A percentile compares a stretch with the other conserved stretches of the same genome.
These are phyloP conservation scores for Chionomys nivalis DNA, from an alignment of 2,113 vertebrate species.

Conservation along the genomic window DNA sequence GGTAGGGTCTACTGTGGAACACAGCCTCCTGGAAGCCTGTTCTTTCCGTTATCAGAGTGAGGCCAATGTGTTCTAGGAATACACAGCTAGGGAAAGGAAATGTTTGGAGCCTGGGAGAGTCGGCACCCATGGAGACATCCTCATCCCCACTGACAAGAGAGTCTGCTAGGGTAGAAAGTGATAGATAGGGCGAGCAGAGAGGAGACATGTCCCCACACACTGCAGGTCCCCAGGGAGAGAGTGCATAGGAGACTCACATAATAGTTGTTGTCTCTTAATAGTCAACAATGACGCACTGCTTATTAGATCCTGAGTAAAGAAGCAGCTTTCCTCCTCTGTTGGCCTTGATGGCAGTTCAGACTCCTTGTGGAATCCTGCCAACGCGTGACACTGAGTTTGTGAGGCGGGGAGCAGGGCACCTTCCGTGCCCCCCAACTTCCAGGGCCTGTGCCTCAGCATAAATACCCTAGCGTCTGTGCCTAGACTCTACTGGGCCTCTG, in stretches of 20 bases:
- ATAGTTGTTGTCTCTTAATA: not conserved
- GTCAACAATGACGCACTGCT: not conserved
- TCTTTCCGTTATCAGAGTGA: not conserved
- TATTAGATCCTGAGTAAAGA: not conserved
- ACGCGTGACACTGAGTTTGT: not conserved
- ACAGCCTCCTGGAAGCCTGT: rapidly evolving
- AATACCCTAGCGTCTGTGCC: rapidly evolving
- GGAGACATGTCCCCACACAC: not conserved
- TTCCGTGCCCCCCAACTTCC: too few species aligned
- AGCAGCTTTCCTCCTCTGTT: not conserved
- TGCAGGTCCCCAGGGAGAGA: not conserved
- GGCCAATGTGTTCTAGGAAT: rapidly evolving
- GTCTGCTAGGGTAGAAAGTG: not conserved
- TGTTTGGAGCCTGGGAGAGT: not conserved
- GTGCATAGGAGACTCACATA: rapidly evolving
- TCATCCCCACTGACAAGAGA: too few species aligned
- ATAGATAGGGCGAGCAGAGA: not conserved
- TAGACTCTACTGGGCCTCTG: not conserved
- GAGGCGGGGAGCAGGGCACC: not conserved
- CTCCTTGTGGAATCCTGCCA: rapidly evolving
- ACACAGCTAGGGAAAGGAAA: rapidly evolving
- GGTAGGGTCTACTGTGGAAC: not conserved
- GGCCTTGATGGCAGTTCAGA: not conserved
- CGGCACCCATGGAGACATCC: rapidly evolving
- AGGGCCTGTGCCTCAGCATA: rapidly evolving